Conservation (phyloP, 2,113 vertebrate genomes). For the Mionectes macconnelli region DNA sequence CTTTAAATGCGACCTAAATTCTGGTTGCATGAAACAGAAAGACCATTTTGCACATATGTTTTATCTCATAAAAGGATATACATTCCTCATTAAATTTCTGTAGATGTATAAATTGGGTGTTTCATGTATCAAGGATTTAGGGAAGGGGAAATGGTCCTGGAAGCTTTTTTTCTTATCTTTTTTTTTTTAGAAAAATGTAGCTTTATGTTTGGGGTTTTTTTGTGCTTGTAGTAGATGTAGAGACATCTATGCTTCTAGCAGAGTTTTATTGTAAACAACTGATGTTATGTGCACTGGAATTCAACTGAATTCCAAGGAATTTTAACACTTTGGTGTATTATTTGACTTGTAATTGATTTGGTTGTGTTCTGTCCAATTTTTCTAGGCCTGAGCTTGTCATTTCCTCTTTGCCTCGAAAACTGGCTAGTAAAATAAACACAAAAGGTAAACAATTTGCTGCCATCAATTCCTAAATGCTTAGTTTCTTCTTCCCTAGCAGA, state of each 20-base stretch:
- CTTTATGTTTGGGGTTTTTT: neutral
- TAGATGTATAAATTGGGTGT: neutral
- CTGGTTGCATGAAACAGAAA: neutral
- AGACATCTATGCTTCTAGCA: neutral
- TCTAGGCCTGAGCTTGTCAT: constrained; percentile 73
- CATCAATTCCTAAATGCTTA: neutral
- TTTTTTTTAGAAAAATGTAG: neutral
- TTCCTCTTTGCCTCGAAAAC: constrained; percentile 70
- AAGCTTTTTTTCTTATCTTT: neutral
- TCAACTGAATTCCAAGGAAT: neutral
- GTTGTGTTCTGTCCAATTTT: constrained; percentile 2
- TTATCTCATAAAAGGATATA: neutral
- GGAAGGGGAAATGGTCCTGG: neutral
- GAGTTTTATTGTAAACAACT: neutral
- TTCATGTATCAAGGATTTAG: neutral
- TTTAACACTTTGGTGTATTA: neutral
- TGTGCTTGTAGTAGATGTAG: neutral
- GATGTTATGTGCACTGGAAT: neutral
- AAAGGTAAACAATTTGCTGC: constrained; percentile 67
- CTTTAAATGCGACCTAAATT: neutral
- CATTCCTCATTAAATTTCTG: neutral
- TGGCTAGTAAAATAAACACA: constrained; percentile 72
- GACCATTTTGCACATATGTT: rapidly evolving
- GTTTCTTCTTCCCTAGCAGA: neutral
- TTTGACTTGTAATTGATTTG: neutral